phyloP scores from a whole-genome alignment of 2,888 invertebrate species.

The Agrotis clavis region DNA sequence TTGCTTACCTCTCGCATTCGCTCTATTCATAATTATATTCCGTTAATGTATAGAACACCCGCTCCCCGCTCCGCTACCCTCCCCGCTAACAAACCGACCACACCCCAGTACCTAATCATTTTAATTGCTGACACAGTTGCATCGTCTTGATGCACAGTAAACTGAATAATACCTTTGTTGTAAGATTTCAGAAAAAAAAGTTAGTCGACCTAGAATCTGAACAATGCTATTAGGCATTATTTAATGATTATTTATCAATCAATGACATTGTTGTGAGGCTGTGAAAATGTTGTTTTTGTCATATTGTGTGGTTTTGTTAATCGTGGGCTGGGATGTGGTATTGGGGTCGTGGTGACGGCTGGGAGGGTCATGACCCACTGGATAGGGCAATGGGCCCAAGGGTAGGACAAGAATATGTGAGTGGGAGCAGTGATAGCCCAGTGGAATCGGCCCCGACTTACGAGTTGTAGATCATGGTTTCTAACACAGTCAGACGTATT shows the following conservation, averaged over 20 bases:
- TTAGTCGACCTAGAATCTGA: constrained; percentile 78
- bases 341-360: constrained; percentile 25
- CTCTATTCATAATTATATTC: too few species aligned
- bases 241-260: constrained; percentile 65
- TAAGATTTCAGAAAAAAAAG: constrained; percentile 75
- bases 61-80: constrained; percentile 56
- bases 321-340: constrained; percentile 20
- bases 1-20: too few species aligned
- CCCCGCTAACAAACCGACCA: constrained; percentile 68
- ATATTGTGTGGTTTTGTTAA: constrained; percentile 26
- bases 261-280: constrained; percentile 64
- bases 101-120: constrained; percentile 80
- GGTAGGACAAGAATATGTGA: constrained; percentile 6
- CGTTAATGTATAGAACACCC: background rate
- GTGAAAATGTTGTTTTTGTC: constrained; percentile 58
- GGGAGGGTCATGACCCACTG: constrained; percentile 14
- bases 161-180: constrained; percentile 85
- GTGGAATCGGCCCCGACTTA: too few species aligned
- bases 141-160: constrained; percentile 79
- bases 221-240: constrained; percentile 79
- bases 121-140: constrained; percentile 88
- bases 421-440: too few species aligned
- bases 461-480: too few species aligned
- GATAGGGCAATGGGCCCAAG: constrained; percentile 6
- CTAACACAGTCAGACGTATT: too few species aligned